Conservation (phyloP, 2,888 invertebrate genomes). For the Pollenia amentaria region DNA sequence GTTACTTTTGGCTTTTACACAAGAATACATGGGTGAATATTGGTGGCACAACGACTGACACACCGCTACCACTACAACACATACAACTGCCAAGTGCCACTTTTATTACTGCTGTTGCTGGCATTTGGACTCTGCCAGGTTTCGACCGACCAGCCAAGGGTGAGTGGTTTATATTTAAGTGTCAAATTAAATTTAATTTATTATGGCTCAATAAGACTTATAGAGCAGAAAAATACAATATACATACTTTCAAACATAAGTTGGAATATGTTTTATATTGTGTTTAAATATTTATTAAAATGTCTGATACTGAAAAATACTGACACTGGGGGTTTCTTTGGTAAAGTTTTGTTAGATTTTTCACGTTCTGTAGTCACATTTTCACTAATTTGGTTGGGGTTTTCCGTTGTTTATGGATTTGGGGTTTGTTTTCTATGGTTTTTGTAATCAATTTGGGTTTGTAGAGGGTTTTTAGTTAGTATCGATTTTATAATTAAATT, state of each 20-base stretch:
- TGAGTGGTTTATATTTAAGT: conserved; percentile 67
- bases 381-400: not conserved
- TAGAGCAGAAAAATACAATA: conserved; percentile 30
- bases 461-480: not conserved
- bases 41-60: conserved; percentile 27
- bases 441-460: conserved; percentile 5
- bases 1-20: conserved; percentile 21
- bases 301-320: conserved; percentile 46
- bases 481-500: conserved; percentile 43
- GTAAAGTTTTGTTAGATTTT: conserved; percentile 10
- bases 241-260: not conserved
- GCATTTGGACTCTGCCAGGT: conserved; percentile 23
- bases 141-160: conserved; percentile 47
- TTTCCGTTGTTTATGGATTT: not conserved
- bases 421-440: not conserved
- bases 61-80: not conserved
- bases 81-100: not conserved
- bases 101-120: conserved; percentile 36
- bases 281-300: conserved; percentile 12
- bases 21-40: conserved; percentile 27
- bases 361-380: not conserved
- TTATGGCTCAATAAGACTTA: conserved; percentile 67
- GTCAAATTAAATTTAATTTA: conserved; percentile 72
- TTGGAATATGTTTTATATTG: conserved; percentile 13
- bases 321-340: conserved; percentile 54